Conservation (phyloP, 2,797 vertebrate genomes). For the Pangasius macronema region DNA sequence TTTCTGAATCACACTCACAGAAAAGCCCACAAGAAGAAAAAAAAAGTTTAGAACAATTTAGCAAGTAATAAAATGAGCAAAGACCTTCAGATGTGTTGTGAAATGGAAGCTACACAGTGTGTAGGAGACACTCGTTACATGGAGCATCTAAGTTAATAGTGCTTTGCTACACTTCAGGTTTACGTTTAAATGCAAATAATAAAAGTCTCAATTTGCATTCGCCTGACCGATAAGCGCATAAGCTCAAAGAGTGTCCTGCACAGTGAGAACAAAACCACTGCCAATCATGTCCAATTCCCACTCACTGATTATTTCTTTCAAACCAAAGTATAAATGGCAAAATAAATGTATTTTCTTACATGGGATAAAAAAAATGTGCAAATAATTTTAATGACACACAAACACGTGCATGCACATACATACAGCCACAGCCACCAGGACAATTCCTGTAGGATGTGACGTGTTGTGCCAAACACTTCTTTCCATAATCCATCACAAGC, state of each 20-base stretch:
- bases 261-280: background rate
- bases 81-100: background rate
- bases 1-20: constrained; percentile 76
- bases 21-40: constrained; percentile 15
- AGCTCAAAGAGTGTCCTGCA: no score
- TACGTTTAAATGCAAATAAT: background rate
- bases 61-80: constrained; percentile 5
- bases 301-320: background rate
- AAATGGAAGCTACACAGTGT: background rate
- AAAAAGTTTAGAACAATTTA: background rate
- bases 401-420: background rate
- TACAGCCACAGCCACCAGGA: background rate
- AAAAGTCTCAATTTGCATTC: background rate
- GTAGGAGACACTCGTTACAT: background rate
- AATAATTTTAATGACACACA: no score
- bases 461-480: background rate
- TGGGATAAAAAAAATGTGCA: background rate
- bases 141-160: background rate
- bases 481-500: background rate
- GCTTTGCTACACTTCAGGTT: no score
- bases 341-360: background rate
- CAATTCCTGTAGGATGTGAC: background rate
- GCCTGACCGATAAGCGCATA: no score
- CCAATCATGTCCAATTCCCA: background rate
- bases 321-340: background rate